Base-by-base conservation (phyloP, 2,888 invertebrate species). In the Neuroscelio doddi region DNA sequence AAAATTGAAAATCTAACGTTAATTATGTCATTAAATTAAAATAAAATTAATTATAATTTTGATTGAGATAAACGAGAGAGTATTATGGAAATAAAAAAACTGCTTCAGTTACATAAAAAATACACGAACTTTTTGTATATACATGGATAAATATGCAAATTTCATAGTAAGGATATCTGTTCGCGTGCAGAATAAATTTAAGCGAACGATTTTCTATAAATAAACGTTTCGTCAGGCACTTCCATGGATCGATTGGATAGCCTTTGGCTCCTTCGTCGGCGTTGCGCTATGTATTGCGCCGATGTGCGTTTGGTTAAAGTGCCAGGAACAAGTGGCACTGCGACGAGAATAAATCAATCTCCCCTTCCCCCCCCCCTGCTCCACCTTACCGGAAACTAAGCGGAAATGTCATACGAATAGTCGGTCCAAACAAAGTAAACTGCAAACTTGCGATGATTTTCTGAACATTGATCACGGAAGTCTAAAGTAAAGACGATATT, bases 121-220 rank as follows among this genome's bases (percentile, higher is more conserved):
- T n/a, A n/a, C n/a, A n/a, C n/a, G n/a, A n/a, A n/a, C n/a, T n/a
- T n/a, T n/a, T n/a, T n/a, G n/a, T 42, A 36, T 41, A 41, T 41
- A 55, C 55, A 50, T 41, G 30, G 42, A 21, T 45, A 30, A 15
- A 38, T 53, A 49, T 57, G 57, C 29, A 53, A 64, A 58, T 45
- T 53, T 53, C 53, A 58, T 51, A 55, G 14, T 47, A 50, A 61
- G 44, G 49, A 52, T 57, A 41, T 57, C 24, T 62, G 52, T 38
- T 56, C 44, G 59, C 65, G 65, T 61, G 66, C 49, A 38, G 63
- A 55, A 59, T 67, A 59, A 59, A 64, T 58, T 63, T 58, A 52
- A 64, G 51, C 38, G 52, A 67, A 67, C 59, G 63, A 68, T 63
- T 68, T 68, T 68, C 63, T 68, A 68, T 68, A 68, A 68, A 68